These are phyloP conservation scores for Crocuta crocuta DNA, from an alignment of 2,113 vertebrate genomes.

Conservation along the genomic window DNA sequence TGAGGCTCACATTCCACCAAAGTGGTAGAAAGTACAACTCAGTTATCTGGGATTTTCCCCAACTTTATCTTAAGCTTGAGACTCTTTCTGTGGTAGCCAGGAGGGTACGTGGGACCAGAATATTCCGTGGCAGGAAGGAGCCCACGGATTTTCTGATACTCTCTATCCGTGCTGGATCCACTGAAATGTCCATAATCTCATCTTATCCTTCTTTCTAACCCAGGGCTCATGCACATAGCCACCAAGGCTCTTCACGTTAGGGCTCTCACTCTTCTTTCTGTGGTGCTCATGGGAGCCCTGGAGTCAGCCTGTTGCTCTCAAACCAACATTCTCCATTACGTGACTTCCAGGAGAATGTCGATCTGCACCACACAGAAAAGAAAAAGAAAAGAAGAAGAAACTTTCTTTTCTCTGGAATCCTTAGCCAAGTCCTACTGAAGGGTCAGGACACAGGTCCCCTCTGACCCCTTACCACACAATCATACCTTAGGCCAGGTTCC, in stretches of 20 bases:
- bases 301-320: not conserved
- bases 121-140: not conserved
- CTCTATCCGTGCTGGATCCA: not conserved
- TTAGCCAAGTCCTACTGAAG: not conserved
- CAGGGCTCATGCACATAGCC: too few relatives aligned
- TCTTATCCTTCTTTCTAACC: not conserved
- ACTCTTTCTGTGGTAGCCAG: not conserved
- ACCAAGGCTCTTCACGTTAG: not conserved
- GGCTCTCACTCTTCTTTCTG: not conserved
- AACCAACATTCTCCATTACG: not conserved
- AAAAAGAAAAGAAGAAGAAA: too few relatives aligned
- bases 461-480: not conserved
- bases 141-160: not conserved
- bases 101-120: too few relatives aligned
- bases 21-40: not conserved
- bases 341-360: not conserved
- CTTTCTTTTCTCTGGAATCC: not conserved
- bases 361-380: fast-evolving
- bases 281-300: not conserved
- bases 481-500: not conserved
- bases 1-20: not conserved
- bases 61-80: not conserved
- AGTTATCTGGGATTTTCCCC: not conserved
- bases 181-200: not conserved
- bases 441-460: not conserved